A percentile compares a stretch with the other conserved stretches of the same genome.
Conservation (phyloP, 2,888 invertebrate species). For the Ochropacha duplaris region DNA sequence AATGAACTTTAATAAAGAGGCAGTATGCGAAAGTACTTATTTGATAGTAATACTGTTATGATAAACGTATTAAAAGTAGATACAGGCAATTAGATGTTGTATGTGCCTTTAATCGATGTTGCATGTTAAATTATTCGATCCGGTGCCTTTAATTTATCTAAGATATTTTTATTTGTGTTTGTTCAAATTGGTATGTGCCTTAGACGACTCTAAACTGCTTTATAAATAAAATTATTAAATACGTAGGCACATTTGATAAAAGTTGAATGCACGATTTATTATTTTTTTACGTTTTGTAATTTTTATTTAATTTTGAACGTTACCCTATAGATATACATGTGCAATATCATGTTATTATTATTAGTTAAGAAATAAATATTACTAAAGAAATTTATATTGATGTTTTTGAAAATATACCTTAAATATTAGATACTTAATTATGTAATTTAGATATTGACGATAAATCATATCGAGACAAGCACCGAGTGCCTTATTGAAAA, state of each 20-base stretch:
- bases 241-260: too few species aligned
- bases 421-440: background rate
- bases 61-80: background rate
- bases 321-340: too few species aligned
- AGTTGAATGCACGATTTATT: too few species aligned
- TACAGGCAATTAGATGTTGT: background rate
- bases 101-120: constrained; percentile 2
- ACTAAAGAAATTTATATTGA: background rate
- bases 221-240: too few species aligned
- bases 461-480: constrained; percentile 40
- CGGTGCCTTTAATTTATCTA: constrained; percentile 15
- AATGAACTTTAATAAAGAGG: background rate
- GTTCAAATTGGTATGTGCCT: too few species aligned
- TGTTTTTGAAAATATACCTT: background rate
- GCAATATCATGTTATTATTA: background rate
- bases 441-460: constrained; percentile 10
- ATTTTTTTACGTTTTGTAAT: too few species aligned
- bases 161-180: too few species aligned
- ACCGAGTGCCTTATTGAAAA: constrained; percentile 75
- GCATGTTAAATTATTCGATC: constrained; percentile 1
- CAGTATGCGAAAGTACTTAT: background rate
- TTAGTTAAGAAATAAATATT: background rate
- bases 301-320: too few species aligned
- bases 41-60: background rate
- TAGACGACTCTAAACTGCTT: too few species aligned